Evolutionary conservation across 1,140 invertebrate genomes (phyloP).

Genomic region (Fopius arisanus): DNA sequence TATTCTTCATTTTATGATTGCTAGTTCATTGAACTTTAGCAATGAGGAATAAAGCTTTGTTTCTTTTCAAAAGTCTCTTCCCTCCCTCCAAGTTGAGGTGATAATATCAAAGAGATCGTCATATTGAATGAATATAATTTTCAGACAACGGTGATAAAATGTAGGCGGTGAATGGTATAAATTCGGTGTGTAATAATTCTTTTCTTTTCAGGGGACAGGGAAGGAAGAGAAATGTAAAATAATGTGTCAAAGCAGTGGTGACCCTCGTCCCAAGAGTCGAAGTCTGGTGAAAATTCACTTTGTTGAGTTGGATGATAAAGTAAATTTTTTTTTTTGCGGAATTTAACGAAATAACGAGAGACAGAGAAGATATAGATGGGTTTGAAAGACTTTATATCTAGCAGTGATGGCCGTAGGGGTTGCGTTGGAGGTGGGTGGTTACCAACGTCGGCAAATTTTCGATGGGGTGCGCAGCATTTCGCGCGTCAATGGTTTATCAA

Average conservation of each 20-base stretch:
- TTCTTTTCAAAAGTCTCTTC: too few relatives aligned
- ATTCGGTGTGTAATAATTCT: too few relatives aligned
- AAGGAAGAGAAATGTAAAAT: neutral
- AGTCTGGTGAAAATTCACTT: neutral
- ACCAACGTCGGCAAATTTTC: conserved; percentile 47
- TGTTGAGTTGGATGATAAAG: conserved; percentile 5
- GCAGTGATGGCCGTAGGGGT: neutral
- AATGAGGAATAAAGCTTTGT: too few relatives aligned
- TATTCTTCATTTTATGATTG: too few relatives aligned
- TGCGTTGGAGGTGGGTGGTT: neutral
- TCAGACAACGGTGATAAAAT: too few relatives aligned
- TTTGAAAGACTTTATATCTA: neutral
- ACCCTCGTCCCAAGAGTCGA: neutral
- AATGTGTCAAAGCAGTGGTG: neutral
- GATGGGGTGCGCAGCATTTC: conserved; percentile 57
- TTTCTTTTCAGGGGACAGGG: too few relatives aligned
- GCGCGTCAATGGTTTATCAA: conserved; percentile 64
- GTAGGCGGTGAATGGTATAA: too few relatives aligned
- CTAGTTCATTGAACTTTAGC: too few relatives aligned
- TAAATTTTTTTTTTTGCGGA: conserved; percentile 29
- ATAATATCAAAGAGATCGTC: too few relatives aligned
- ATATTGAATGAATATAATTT: too few relatives aligned
- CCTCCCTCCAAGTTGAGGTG: too few relatives aligned
- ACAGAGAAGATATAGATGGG: neutral
- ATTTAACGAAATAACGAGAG: conserved; percentile 48